Conservation (phyloP, 2,797 vertebrate species). For the Vespertilio murinus region DNA sequence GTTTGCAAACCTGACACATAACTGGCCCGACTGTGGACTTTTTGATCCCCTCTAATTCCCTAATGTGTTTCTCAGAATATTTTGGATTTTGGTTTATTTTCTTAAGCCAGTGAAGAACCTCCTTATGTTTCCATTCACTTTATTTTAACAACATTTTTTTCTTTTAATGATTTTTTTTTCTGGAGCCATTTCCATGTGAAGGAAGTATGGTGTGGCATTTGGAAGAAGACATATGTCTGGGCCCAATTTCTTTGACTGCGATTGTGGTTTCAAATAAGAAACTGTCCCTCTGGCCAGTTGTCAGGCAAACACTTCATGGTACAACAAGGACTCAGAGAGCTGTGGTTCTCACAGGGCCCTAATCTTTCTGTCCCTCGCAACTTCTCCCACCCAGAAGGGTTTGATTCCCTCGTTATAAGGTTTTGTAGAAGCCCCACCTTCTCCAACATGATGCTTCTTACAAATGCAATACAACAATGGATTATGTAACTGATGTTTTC, state of each 20-base stretch:
- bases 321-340: neutral
- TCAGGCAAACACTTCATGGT: neutral
- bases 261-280: neutral
- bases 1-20: slow-evolving; percentile 30
- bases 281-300: neutral
- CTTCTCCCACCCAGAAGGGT: neutral
- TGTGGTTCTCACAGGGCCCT: neutral
- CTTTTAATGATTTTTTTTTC: slow-evolving; percentile 65
- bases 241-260: neutral
- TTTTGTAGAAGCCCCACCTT: neutral
- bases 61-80: slow-evolving; percentile 70
- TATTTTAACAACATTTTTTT: slow-evolving; percentile 63
- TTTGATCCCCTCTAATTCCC: slow-evolving; percentile 70
- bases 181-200: slow-evolving; percentile 42
- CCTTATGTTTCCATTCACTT: slow-evolving; percentile 71
- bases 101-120: slow-evolving; percentile 63
- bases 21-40: slow-evolving; percentile 40
- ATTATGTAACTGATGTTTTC: neutral
- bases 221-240: neutral
- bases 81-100: slow-evolving; percentile 72
- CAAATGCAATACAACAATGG: neutral
- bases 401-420: neutral
- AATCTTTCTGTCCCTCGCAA: neutral
- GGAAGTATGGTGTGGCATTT: slow-evolving; percentile 10
- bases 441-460: neutral